Evolutionary conservation across 2,797 vertebrate species (phyloP).

Genomic region (Percopsis omiscomaycus): DNA sequence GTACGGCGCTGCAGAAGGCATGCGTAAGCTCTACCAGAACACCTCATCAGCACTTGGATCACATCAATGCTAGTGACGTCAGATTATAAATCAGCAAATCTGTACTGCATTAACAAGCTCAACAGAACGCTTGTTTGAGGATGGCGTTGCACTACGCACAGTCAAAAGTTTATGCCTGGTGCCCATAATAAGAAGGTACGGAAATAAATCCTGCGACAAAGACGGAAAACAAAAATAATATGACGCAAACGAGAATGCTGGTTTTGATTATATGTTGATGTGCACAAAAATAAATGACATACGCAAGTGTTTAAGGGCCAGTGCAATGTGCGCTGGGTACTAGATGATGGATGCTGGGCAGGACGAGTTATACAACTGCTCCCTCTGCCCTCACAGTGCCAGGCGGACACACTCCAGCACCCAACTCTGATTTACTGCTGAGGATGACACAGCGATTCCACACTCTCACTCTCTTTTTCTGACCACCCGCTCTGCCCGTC

Average conservation of each 20-base stretch:
- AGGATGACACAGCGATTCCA: slow-evolving; percentile 80
- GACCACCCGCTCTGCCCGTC: neutral
- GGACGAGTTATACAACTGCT: slow-evolving; percentile 73
- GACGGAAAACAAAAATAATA: slow-evolving; percentile 17
- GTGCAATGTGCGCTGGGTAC: slow-evolving; percentile 35
- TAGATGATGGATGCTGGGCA: slow-evolving; percentile 63
- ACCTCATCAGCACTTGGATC: slow-evolving; percentile 14
- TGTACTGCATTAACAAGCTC: slow-evolving; percentile 3
- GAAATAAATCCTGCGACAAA: neutral
- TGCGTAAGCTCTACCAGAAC: slow-evolving; percentile 1
- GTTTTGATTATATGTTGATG: too few relatives aligned
- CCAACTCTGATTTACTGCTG: slow-evolving; percentile 74
- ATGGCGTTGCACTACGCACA: neutral
- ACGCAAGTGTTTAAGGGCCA: slow-evolving; percentile 17
- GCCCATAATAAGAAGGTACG: slow-evolving; percentile 3
- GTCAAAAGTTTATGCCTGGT: neutral
- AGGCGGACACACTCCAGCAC: slow-evolving; percentile 67
- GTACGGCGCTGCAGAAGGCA: neutral
- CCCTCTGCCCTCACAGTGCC: slow-evolving; percentile 67
- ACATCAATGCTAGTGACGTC: slow-evolving; percentile 3
- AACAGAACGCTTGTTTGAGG: neutral
- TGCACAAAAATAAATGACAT: slow-evolving; percentile 24
- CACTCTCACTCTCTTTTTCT: slow-evolving; percentile 36
- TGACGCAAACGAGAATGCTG: slow-evolving; percentile 16
- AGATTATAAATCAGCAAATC: neutral